Evolutionary conservation across 1,140 invertebrate genomes (phyloP).

Genomic region (Oreohelix idahoensis): DNA sequence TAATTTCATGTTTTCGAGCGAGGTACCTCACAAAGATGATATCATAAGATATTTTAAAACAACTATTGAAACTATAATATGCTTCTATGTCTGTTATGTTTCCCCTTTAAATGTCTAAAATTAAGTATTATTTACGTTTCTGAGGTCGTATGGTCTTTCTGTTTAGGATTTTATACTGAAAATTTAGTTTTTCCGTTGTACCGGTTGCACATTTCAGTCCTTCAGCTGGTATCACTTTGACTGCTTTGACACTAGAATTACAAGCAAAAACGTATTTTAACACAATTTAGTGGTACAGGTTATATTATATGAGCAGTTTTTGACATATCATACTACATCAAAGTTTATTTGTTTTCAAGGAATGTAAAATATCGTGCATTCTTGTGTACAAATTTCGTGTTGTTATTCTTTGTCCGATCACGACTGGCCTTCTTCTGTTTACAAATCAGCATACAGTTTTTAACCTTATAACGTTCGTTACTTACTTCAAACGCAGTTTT

Average conservation of each 20-base stretch:
- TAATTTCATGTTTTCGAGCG: background rate
- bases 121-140: background rate
- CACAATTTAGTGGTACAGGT: background rate
- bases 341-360: too few species aligned
- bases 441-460: too few species aligned
- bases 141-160: too few species aligned
- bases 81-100: background rate
- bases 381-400: too few species aligned
- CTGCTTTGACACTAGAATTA: background rate
- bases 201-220: background rate
- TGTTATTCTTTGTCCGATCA: too few species aligned
- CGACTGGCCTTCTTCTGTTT: too few species aligned
- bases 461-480: too few species aligned
- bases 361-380: too few species aligned
- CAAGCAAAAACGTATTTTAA: background rate
- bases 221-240: background rate
- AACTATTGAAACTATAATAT: background rate
- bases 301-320: background rate
- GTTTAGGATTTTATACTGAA: too few species aligned
- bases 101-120: background rate
- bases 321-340: background rate
- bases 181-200: background rate
- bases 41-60: background rate
- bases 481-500: too few species aligned
- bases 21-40: background rate